Evolutionary conservation across 2,888 invertebrate genomes (phyloP).

Genomic region (Scaptomyza polygonia): DNA sequence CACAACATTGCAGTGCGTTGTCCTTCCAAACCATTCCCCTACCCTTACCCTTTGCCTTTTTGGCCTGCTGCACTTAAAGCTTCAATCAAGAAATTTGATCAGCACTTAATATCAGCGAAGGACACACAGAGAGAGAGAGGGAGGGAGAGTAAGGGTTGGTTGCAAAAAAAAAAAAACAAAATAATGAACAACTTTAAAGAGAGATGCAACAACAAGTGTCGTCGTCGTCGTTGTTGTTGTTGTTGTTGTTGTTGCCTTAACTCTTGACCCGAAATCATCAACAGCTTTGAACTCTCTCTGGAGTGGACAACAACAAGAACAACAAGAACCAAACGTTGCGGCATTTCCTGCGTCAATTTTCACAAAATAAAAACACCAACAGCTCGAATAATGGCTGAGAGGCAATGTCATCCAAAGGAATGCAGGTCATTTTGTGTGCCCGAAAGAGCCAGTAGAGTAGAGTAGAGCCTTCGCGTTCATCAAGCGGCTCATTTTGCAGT

Average conservation of each 20-base stretch:
- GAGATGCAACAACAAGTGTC: conserved; percentile 59
- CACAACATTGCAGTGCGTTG: conserved; percentile 45
- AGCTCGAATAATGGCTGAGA: conserved; percentile 13
- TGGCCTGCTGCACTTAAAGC: conserved; percentile 62
- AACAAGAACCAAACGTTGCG: conserved; percentile 40
- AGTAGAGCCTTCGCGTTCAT: conserved; percentile 11
- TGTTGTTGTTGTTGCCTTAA: conserved; percentile 35
- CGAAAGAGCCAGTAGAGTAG: not conserved
- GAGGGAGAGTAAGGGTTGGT: not conserved
- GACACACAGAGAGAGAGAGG: not conserved
- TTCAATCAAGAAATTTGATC: conserved; percentile 77
- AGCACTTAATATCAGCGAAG: conserved; percentile 53
- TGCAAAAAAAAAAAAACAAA: conserved; percentile 4
- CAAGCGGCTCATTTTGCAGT: conserved; percentile 50
- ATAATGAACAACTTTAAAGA: conserved; percentile 33
- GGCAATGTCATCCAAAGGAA: conserved; percentile 43
- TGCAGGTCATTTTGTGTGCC: conserved; percentile 55
- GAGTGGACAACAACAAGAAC: conserved; percentile 8
- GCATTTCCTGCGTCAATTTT: conserved; percentile 77
- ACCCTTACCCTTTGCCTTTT: conserved; percentile 17
- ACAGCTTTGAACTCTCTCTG: conserved; percentile 60
- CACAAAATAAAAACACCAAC: conserved; percentile 38
- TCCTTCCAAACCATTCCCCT: conserved; percentile 16
- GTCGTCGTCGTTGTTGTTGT: no score
- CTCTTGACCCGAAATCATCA: conserved; percentile 74